A percentile compares a stretch with the other conserved stretches of the same genome.
Conservation (phyloP, 2,888 invertebrate genomes). For the Heterodera filipjevi region DNA sequence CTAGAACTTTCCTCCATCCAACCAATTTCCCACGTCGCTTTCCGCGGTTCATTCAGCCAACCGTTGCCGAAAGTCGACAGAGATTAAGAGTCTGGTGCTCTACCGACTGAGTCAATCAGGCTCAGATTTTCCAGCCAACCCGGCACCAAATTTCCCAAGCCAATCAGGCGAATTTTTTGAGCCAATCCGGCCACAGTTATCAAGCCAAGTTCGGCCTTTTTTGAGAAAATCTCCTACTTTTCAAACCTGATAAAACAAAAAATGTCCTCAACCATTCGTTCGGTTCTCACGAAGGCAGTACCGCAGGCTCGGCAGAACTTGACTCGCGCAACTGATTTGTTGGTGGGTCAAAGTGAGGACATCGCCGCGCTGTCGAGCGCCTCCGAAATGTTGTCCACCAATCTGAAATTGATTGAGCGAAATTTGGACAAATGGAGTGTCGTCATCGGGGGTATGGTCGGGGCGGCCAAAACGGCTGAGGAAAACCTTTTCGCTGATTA, state of each 20-base stretch:
- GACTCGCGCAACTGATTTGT: not conserved
- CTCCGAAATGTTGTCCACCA: not conserved
- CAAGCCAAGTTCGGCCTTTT: too few species aligned
- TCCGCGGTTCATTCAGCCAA: too few species aligned
- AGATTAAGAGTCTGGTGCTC: slow-evolving; percentile 59
- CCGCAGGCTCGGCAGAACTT: not conserved
- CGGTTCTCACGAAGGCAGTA: not conserved
- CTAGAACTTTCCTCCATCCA: too few species aligned
- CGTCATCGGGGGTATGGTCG: not conserved
- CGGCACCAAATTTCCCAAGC: too few species aligned
- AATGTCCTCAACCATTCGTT: not conserved
- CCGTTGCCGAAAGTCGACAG: too few species aligned
- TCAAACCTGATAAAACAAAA: too few species aligned
- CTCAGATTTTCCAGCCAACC: too few species aligned
- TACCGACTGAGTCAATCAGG: slow-evolving; percentile 59
- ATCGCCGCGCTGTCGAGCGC: not conserved
- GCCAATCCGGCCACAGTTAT: too few species aligned
- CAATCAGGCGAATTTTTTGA: too few species aligned
- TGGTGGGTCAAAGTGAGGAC: not conserved
- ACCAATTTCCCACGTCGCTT: too few species aligned
- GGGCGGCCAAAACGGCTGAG: not conserved
- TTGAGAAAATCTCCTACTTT: too few species aligned
- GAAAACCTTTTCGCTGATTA: not conserved
- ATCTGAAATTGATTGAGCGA: not conserved
- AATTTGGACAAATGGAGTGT: not conserved